A percentile compares a stretch with the other conserved stretches of the same genome.
Evolutionary conservation across 2,797 vertebrate species (phyloP).

Genomic region (Microhierax caerulescens): DNA sequence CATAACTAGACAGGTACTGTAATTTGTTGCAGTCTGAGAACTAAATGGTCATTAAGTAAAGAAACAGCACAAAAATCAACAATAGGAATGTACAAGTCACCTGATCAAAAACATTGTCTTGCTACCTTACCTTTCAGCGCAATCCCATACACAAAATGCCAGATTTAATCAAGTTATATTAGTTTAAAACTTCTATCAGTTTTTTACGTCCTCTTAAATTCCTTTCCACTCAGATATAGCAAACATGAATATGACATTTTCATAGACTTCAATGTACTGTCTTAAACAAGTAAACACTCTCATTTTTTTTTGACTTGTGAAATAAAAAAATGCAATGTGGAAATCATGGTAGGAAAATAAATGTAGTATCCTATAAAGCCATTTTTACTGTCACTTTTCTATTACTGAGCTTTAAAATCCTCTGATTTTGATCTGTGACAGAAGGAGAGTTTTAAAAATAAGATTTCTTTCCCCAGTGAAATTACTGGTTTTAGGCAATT

Average conservation of each 20-base stretch:
- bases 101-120: not conserved
- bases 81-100: not conserved
- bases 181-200: not conserved
- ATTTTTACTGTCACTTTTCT: not conserved
- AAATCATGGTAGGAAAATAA: not conserved
- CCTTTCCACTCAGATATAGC: not conserved
- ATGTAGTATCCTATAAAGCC: not conserved
- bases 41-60: not conserved
- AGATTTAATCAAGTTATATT: not conserved
- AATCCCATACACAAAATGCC: not conserved
- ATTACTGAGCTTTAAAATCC: not conserved
- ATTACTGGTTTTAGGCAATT: not conserved
- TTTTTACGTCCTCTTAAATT: not conserved
- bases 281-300: not conserved
- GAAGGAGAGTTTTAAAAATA: not conserved
- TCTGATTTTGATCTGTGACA: not conserved
- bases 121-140: not conserved
- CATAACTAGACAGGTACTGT: not conserved
- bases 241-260: not conserved
- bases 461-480: not conserved
- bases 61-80: not conserved
- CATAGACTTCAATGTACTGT: not conserved
- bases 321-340: not conserved
- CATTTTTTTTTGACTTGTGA: not conserved
- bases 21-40: not conserved